Evolutionary conservation across 2,113 vertebrate genomes (phyloP), one percentile per base, ranked within the genome.

Genomic region (Canis aureus): DNA sequence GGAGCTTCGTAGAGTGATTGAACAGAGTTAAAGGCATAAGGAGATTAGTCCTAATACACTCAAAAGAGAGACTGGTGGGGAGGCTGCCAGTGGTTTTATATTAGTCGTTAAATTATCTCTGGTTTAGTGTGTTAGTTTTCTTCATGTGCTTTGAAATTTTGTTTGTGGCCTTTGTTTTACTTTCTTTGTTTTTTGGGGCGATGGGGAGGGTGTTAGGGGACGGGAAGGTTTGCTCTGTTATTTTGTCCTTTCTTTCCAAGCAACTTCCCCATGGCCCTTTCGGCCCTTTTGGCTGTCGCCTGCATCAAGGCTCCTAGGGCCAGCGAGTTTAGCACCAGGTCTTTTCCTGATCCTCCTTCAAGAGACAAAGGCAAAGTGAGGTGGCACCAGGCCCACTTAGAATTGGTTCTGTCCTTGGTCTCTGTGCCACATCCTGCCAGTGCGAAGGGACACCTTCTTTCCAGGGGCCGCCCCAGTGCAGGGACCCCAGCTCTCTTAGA

Each of bases 401-500:
- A 27, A 16, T 9, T 3, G 32, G 4, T 7, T 60, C 83, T 35
- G 38, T 35, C 17, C 67, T 64, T 35, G 35, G 35, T 4, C 49
- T 27, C 32, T 53, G 13, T 17, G n/a, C 69, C 15, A 57, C 23
- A 2, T 51, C 32, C 71, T 3, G 23, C 35, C 38, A 2, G 35
- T 13, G 12, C 0, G 8, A 11, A 29, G 0, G 10, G 16, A 23
- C 22, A 9, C n/a, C 53, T 62, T 35, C 66, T 13, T 59, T 11
- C 22, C 23, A 51, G 62, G 22, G 49, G 59, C 3, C n/a, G 64
- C 32, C 22, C 27, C 5, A 1, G 43, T 3, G 76, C 11, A 1
- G 22, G 0, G 23, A 7, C 51, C 83, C 35, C n/a, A 49, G 43
- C 67, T 43, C n/a, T 11, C 53, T 49, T n/a, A 19, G 62, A 73